Evolutionary conservation across 2,113 vertebrate species (phyloP).

Genomic region (Daboia siamensis): DNA sequence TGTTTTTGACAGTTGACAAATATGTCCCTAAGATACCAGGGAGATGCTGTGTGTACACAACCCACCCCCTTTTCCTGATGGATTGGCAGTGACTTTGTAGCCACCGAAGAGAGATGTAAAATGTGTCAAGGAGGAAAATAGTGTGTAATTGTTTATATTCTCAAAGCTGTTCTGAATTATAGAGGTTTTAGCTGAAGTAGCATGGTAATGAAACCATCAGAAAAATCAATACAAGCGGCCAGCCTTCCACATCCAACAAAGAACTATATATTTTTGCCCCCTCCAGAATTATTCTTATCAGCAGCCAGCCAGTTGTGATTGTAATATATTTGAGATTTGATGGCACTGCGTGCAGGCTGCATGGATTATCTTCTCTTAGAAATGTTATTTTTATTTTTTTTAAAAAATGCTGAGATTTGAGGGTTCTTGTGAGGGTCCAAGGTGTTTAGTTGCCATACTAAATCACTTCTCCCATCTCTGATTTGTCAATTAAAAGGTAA

Average conservation of each 20-base stretch:
- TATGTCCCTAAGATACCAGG: not conserved
- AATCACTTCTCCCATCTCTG: not conserved
- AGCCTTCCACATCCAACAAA: constrained; percentile 31
- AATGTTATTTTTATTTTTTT: not conserved
- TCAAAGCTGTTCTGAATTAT: constrained; percentile 58
- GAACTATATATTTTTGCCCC: constrained; percentile 41
- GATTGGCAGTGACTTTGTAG: constrained; percentile 45
- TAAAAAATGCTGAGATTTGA: no score
- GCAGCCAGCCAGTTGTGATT: constrained; percentile 40
- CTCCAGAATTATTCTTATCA: constrained; percentile 45
- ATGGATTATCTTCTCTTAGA: not conserved
- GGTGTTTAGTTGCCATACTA: not conserved
- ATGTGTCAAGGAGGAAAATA: constrained; percentile 69
- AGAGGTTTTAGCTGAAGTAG: constrained; percentile 61
- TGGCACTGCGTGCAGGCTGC: not conserved
- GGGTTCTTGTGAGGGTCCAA: not conserved
- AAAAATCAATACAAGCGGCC: constrained; percentile 67
- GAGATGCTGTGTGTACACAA: constrained; percentile 32
- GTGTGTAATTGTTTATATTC: constrained; percentile 67
- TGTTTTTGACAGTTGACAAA: not conserved
- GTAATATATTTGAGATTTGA: constrained; percentile 44
- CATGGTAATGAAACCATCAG: constrained; percentile 64
- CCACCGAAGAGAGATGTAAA: constrained; percentile 42
- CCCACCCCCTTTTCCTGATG: constrained; percentile 54
- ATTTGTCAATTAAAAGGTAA: not conserved